These are phyloP conservation scores for Phoebastria nigripes DNA, from an alignment of 2,797 vertebrate genomes.

Conservation along the genomic window DNA sequence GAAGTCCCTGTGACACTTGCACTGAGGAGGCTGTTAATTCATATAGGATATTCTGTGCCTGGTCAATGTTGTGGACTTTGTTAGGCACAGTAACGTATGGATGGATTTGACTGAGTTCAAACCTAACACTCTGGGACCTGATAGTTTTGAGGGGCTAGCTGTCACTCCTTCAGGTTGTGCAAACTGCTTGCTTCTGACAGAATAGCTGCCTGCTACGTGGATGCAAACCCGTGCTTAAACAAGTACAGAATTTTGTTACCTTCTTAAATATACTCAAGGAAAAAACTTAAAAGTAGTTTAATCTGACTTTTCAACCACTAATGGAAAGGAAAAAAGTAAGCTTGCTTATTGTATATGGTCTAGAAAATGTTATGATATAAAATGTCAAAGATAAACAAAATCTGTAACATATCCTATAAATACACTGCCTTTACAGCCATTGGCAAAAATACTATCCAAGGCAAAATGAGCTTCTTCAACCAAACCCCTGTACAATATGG, in stretches of 20 bases:
- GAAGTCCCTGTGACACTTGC: not conserved
- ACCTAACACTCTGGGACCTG: not conserved
- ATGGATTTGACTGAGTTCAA: not conserved
- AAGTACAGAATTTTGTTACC: not conserved
- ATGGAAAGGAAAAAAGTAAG: not conserved
- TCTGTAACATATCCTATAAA: not conserved
- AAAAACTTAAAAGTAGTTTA: not conserved
- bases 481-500: not conserved
- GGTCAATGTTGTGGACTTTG: not conserved
- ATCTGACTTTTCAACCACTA: not conserved
- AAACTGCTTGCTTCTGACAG: not conserved
- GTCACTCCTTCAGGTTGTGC: not conserved
- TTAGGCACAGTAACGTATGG: not conserved
- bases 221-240: not conserved
- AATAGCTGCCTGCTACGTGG: rapidly evolving
- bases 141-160: not conserved
- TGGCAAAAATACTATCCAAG: not conserved
- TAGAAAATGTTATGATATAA: not conserved
- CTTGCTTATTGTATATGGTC: not conserved
- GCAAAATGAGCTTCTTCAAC: not conserved
- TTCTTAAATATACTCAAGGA: not conserved
- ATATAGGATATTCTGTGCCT: not conserved
- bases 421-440: not conserved
- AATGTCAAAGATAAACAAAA: not conserved
- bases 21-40: not conserved